Base-by-base conservation (phyloP, 2,888 invertebrate genomes). In the Pyralis farinalis region DNA sequence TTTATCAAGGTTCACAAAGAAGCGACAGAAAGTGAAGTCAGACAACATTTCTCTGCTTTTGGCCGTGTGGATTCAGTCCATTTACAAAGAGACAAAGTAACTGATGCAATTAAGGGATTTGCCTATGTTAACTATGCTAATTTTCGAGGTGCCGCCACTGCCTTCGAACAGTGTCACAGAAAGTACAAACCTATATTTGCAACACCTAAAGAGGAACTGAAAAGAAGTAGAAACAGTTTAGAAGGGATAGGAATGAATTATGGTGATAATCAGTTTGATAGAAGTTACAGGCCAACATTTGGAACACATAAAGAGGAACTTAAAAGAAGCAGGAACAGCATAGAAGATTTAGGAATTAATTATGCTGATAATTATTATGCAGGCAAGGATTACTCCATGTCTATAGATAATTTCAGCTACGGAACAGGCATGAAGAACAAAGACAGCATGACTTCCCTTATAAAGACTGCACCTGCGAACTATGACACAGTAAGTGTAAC, bases 131-230 rank as follows among this genome's bases (percentile, higher is more conserved):
- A 96, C 69, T 99, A 96, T 44, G 72, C 70, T 31, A 79, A 94
- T 58, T 95, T 96, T 65, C 92, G 94, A 39, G 93, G 95, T 76
- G 96, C 98, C 7, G 98, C 98, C 1, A 91, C 92, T 54, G 98
- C 97, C 0, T 95, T 92, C 73, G 98, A 98, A 82, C 93, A 95
- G 49, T 97, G 97, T 79, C 96, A 97, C 58, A 90, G 91, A 43
- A 94, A 93, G 62, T 97, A 93, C 73, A 96, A 94, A 77, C 94
- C 97, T 12, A 95, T 97, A 33, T 98, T 98, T 90, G 97, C 98
- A 1, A 95, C 95, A 61, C 97, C 97, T 10, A 94, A 93, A 80
- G 93, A 87, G 31, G 79, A 77, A 42, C 55, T 85, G 22, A 86
- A 86, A 56, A 68, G 85, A 48, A 63, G 62, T 53, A 71, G 81